phyloP scores from a whole-genome alignment of 2,797 vertebrate species.

The Chanos chanos region DNA sequence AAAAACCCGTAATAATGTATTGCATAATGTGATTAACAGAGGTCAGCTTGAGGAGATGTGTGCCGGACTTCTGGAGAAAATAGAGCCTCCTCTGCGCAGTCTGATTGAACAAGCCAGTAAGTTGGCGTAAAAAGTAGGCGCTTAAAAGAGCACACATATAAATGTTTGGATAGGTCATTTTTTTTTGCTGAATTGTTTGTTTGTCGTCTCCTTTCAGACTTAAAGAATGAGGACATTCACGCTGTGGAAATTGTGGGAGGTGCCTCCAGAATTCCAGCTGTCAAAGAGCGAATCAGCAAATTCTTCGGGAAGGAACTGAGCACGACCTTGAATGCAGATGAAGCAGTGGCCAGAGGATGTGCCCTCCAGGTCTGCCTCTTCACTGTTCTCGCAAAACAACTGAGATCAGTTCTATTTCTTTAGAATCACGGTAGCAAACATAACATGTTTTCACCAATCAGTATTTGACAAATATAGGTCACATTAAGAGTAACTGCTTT shows the following conservation, averaged over 20 bases:
- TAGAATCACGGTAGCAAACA: not conserved
- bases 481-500: no score
- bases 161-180: not conserved
- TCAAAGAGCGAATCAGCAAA: slow-evolving; percentile 91
- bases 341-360: slow-evolving; percentile 92
- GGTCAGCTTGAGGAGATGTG: slow-evolving; percentile 94
- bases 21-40: slow-evolving; percentile 61
- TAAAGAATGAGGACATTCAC: slow-evolving; percentile 92
- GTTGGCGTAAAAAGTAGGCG: no score
- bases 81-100: slow-evolving; percentile 87
- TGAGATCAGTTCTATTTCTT: not conserved
- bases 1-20: no score
- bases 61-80: slow-evolving; percentile 81
- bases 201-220: slow-evolving; percentile 58
- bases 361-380: slow-evolving; percentile 82
- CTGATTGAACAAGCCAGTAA: slow-evolving; percentile 95
- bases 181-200: not conserved
- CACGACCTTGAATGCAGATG: slow-evolving; percentile 95
- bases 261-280: slow-evolving; percentile 86
- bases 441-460: not conserved
- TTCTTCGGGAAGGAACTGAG: slow-evolving; percentile 95
- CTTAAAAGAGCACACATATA: not conserved
- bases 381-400: not conserved
- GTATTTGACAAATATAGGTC: no score
- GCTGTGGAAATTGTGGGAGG: slow-evolving; percentile 95